phyloP scores from a whole-genome alignment of 2,797 vertebrate species.

The Cuniculus paca region DNA sequence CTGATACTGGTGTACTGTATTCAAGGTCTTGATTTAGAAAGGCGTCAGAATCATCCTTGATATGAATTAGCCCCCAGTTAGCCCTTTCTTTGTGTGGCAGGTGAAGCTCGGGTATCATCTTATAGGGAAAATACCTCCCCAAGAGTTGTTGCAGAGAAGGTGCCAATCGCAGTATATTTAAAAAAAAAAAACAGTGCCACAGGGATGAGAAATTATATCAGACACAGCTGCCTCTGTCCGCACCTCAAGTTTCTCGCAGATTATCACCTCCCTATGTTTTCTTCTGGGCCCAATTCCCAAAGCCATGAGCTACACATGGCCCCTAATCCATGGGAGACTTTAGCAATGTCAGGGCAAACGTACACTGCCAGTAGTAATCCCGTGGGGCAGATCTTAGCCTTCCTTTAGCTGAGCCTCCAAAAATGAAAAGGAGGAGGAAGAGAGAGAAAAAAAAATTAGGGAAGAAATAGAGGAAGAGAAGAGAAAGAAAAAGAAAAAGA shows the following conservation, averaged over 20 bases:
- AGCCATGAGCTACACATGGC: neutral
- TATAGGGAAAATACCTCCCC: neutral
- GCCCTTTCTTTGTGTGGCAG: neutral
- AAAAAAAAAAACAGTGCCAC: neutral
- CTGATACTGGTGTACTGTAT: neutral
- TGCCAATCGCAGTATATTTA: neutral
- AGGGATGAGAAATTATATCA: slow-evolving; percentile 39
- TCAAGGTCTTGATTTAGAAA: neutral
- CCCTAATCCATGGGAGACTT: neutral
- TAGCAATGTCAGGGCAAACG: neutral
- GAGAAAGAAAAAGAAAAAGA: neutral
- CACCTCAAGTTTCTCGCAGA: neutral
- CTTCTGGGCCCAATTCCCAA: neutral
- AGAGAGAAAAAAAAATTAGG: neutral
- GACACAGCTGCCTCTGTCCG: neutral
- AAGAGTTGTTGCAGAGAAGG: neutral
- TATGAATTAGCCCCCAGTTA: neutral
- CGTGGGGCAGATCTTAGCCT: neutral
- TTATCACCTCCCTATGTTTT: neutral
- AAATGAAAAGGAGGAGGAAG: neutral
- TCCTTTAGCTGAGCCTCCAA: neutral
- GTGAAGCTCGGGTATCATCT: neutral
- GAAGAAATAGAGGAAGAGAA: too few relatives aligned
- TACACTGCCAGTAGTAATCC: neutral
- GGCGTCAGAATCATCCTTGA: neutral